Evolutionary conservation across 2,888 invertebrate genomes (phyloP), one percentile per base, ranked within the genome.

Genomic region (Diarsia brunnea): DNA sequence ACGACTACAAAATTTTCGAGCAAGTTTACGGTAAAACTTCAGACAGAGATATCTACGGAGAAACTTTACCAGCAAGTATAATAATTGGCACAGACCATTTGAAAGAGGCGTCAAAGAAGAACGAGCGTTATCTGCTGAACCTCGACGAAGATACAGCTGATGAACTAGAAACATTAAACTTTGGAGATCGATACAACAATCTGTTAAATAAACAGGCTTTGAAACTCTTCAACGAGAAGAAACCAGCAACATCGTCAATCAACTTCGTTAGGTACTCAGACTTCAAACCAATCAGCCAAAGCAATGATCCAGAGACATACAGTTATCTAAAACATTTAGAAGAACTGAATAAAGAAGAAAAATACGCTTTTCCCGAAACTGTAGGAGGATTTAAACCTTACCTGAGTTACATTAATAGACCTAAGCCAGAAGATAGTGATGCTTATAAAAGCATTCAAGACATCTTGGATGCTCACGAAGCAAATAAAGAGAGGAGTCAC

Each of bases 1-100:
- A 96, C 55, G 95, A 96, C 82, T 94, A 93, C 87, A 96, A 95
- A 82, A 90, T 94, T 2, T 95, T 96, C 81, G 94, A 95, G 63
- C 94, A 95, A 84, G 89, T 96, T 8, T 96, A 96, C 81, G 95
- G 95, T 0, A 95, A 92, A 85, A 96, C 96, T 4, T 96, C 96
- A 0, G 96, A 96, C 82, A 95, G 90, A 75, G 93, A 96, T 0
- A 89, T 96, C 0, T 96, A 94, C 58, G 95, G 95, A 8, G 91
- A 86, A 0, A 90, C 90, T 0, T 79, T 96, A 31, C 95, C 95
- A 10, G 89, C 94, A 0, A 86, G 84, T 67, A 78, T 92, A 10
- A 90, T 38, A 27, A 49, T 81, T n/a, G 78, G 78, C 27, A 75
- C 21, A 16, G 91, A 90, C 4, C 86, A 85, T 14, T 87, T 87